phyloP scores from a whole-genome alignment of 2,888 invertebrate genomes.

The Tetragonisca angustula region DNA sequence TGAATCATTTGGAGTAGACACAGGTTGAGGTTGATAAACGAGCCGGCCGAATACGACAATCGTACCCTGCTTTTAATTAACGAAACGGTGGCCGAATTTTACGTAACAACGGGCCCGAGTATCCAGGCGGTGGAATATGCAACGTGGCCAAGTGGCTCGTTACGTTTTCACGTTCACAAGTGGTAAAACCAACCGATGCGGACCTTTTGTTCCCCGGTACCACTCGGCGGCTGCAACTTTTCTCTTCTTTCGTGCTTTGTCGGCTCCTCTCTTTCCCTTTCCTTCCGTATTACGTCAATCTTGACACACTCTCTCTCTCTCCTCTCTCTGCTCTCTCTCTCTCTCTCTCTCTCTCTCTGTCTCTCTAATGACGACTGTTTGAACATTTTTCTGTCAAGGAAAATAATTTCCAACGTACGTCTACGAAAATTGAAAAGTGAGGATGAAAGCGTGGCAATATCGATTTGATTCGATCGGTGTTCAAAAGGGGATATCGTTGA shows the following conservation, averaged over 20 bases:
- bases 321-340: background rate
- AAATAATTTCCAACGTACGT: background rate
- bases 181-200: constrained; percentile 62
- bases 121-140: constrained; percentile 66
- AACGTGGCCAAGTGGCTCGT: constrained; percentile 74
- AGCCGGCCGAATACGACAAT: constrained; percentile 42
- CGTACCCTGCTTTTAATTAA: constrained; percentile 62
- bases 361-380: background rate
- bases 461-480: constrained; percentile 57
- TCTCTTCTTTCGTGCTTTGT: constrained; percentile 39
- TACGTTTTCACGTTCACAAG: constrained; percentile 66
- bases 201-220: constrained; percentile 31
- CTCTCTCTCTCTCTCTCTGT: background rate
- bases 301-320: constrained; percentile 32
- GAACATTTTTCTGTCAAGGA: background rate
- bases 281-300: constrained; percentile 14
- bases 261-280: constrained; percentile 1
- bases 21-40: constrained; percentile 19
- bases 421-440: no score
- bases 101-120: constrained; percentile 47
- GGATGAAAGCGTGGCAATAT: no score
- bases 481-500: no score
- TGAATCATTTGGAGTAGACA: background rate
- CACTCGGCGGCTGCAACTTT: constrained; percentile 42
- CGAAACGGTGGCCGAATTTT: constrained; percentile 48